Base-by-base conservation (phyloP, 2,113 vertebrate genomes). In the Falcunculus frontatus region DNA sequence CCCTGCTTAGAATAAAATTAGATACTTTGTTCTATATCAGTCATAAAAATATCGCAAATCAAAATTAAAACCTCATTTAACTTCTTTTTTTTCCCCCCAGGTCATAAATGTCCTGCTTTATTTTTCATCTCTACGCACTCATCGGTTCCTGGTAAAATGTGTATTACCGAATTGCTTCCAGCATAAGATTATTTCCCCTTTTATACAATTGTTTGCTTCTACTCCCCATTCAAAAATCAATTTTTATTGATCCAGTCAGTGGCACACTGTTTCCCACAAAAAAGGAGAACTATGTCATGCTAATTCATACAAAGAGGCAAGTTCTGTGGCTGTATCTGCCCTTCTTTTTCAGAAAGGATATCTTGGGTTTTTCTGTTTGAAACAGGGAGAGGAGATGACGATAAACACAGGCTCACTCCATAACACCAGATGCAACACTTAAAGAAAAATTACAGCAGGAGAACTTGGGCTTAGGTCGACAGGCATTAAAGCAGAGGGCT, bases 221-320 rank as follows among this genome's bases (percentile, higher is more conserved):
- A 35, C 57, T 97, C 59, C 91, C 80, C 94, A 87, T 93, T 93
- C 95, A 95, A 75, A 95, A 95, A 95, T 97, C 93, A 94, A 97
- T 96, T 90, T 95, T 81, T 75, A 91, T 95, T 60, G 85, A 97
- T 95, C 70, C 65, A 79, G 73, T 64, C 56, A 30, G 89, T 44
- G 63, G 85, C 86, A 95, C 64, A 68, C 42, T 94, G 88, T 92
- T 64, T 91, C 88, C 78, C 94, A 92, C 59, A 74, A 93, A 94
- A 86, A 88, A 90, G 47, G 49, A 93, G 92, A 77, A 93, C 78
- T 53, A 30, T 52, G 63, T 72, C 77, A 65, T 42, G 26, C 56
- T 84, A 94, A 88, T 57, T 59, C 87, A 96, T 70, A 90, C 41
- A 87, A 78, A 60, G 42, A 62, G 84, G 30, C 44, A 49, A 67